Percentiles rank a stretch among this genome's conserved stretches.
Conservation (phyloP, 2,888 invertebrate species). For the Agrilus cyanescens region DNA sequence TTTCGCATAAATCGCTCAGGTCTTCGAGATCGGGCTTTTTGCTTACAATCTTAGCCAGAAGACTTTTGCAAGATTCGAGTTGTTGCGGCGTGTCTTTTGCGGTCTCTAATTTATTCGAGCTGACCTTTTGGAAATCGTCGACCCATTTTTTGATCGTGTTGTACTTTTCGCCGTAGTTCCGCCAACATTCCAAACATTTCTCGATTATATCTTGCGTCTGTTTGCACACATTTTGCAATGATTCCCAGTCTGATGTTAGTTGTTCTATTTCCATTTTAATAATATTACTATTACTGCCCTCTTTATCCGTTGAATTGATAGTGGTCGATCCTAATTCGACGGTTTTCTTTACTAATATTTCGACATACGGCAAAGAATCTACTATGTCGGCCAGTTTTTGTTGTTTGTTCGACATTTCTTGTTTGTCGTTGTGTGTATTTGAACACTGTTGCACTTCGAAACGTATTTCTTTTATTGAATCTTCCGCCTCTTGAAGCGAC, state of each 20-base stretch:
- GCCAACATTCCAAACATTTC: conserved; percentile 71
- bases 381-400: conserved; percentile 60
- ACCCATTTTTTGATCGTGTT: conserved; percentile 67
- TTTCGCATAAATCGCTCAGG: conserved; percentile 76
- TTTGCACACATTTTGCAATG: conserved; percentile 60
- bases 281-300: conserved; percentile 65
- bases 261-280: conserved; percentile 74
- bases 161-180: conserved; percentile 61
- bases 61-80: conserved; percentile 58
- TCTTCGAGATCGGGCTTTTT: conserved; percentile 72
- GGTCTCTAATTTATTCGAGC: conserved; percentile 50
- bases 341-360: conserved; percentile 59
- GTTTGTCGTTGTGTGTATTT: conserved; percentile 80
- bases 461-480: conserved; percentile 72
- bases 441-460: conserved; percentile 75
- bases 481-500: conserved; percentile 67
- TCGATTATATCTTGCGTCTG: conserved; percentile 65
- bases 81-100: conserved; percentile 70
- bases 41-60: conserved; percentile 62
- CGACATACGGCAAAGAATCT: conserved; percentile 57
- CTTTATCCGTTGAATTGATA: conserved; percentile 63
- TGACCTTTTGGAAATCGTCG: conserved; percentile 52
- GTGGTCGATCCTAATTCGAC: conserved; percentile 64
- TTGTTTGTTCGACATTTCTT: conserved; percentile 63
- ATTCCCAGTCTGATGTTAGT: conserved; percentile 71